A percentile compares a stretch with the other conserved stretches of the same genome.
phyloP scores from a whole-genome alignment of 2,888 invertebrate genomes.

The Bembecia ichneumoniformis region DNA sequence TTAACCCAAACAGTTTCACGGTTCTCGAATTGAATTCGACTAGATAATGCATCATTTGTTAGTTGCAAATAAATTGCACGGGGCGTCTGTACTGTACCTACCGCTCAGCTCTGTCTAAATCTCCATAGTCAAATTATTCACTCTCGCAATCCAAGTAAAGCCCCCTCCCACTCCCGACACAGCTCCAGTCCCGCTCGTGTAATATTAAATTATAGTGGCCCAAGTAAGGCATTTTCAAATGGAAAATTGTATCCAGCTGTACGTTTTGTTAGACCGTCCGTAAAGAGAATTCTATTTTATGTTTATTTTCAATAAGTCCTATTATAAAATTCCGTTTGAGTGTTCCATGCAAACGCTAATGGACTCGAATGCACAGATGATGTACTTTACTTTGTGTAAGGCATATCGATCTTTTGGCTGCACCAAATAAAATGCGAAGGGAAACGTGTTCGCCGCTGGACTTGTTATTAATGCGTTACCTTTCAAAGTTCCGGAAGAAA shows the following conservation, averaged over 20 bases:
- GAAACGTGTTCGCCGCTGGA: slow-evolving; percentile 24
- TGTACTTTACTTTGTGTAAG: slow-evolving; percentile 10
- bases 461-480: slow-evolving; percentile 33
- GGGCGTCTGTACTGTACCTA: slow-evolving; percentile 27
- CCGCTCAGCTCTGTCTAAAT: slow-evolving; percentile 22
- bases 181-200: slow-evolving; percentile 41
- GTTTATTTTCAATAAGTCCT: slow-evolving; percentile 29
- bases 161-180: slow-evolving; percentile 42
- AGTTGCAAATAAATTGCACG: slow-evolving; percentile 50
- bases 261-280: slow-evolving; percentile 30
- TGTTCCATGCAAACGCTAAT: slow-evolving; percentile 15
- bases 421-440: slow-evolving; percentile 14
- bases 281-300: slow-evolving; percentile 24
- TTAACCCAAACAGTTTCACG: slow-evolving; percentile 10
- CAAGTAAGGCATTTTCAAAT: slow-evolving; percentile 61
- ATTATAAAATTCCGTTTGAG: slow-evolving; percentile 35
- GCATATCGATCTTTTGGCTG: slow-evolving; percentile 2
- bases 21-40: slow-evolving; percentile 33
- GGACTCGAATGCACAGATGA: slow-evolving; percentile 13
- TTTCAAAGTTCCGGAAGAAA: slow-evolving; percentile 18
- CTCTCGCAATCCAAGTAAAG: slow-evolving; percentile 60
- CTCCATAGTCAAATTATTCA: slow-evolving; percentile 68
- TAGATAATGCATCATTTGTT: slow-evolving; percentile 33
- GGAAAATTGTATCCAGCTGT: slow-evolving; percentile 53
- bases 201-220: slow-evolving; percentile 69